Conservation (phyloP, 1,140 invertebrate species). For the Atta cephalotes region DNA sequence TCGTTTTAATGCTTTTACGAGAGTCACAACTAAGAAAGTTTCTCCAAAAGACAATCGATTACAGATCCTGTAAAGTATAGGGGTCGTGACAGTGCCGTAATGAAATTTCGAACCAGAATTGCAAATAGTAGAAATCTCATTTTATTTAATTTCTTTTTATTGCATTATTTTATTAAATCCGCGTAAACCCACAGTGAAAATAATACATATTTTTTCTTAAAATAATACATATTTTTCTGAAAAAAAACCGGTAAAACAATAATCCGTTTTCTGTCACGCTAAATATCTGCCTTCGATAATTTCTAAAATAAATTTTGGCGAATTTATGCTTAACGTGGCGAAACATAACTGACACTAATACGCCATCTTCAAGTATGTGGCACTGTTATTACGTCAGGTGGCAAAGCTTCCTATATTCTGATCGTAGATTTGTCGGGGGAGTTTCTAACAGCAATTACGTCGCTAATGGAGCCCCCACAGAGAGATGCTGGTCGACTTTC, state of each 20-base stretch:
- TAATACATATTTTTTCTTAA: not conserved
- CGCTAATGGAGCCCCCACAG: conserved; percentile 81
- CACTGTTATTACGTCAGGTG: conserved; percentile 40
- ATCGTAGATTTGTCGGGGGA: conserved; percentile 81
- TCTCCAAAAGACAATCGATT: conserved; percentile 29
- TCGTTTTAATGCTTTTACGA: conserved; percentile 22
- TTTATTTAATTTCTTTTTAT: not conserved
- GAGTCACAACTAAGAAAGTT: conserved; percentile 51
- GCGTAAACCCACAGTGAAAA: not conserved
- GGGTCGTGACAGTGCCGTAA: conserved; percentile 8
- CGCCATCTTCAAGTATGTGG: not conserved
- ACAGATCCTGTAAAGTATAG: conserved; percentile 15
- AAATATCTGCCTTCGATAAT: not conserved
- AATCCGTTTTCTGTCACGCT: not conserved
- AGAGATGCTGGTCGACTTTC: conserved; percentile 78
- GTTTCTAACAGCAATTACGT: conserved; percentile 83
- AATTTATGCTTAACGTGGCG: not conserved
- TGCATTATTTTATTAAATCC: not conserved
- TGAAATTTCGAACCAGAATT: not conserved
- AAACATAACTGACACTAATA: conserved; percentile 22
- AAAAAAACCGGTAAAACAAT: not conserved
- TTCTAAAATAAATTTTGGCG: not conserved
- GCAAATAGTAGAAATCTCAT: not conserved
- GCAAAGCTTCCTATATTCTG: conserved; percentile 59
- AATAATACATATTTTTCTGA: not conserved